Evolutionary conservation across 2,113 vertebrate genomes (phyloP), one percentile per base, ranked within the genome.

Genomic region (Gadus chalcogrammus): DNA sequence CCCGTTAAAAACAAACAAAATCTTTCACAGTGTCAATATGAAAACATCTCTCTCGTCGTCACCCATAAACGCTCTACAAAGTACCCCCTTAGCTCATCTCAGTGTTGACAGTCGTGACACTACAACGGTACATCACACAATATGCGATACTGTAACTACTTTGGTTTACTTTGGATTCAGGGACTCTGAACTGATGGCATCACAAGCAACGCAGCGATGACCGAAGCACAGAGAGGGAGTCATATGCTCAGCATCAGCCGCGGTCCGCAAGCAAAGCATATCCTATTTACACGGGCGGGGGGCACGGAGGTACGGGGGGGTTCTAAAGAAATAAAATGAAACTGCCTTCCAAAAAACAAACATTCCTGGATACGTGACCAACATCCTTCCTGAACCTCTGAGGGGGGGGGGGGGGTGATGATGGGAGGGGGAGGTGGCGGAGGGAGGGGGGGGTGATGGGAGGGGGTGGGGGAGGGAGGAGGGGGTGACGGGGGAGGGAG

Each of bases 241-340:
- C 88, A 88, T 82, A 84, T 88, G 88, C 65, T 72, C 58, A 28
- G 70, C 65, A 48, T 68, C 81, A 77, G 83, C 76, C 70, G 83
- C 77, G 71, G 80, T 79, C 80, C 79, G 79, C 76, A 73, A 78
- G 31, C 31, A 35, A 35, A 35, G 79, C 63, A 24, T 24, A 24
- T 24, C 24, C 24, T 24, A 24, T 24, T 28, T 52, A 62, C 55
- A 67, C 42, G 12, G 42, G 64, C 22, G 38, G 71, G 62, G 35
- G 16, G 17, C 17, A n/a, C 24, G 68, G 78, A 85, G 83, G 81
- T 70, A 12, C 24, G 9, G 55, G 55, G 1, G 55, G 55, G 31
- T 35, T 35, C 31, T 7, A n/a, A 17, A 58, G 16, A 48, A 48
- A 9, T 48, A 48, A 48, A 48, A 48, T 48, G 8, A 35, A 35